Percentiles rank a stretch among this genome's conserved stretches.
phyloP scores from a whole-genome alignment of 64 coral and sea anemone species.

The Pachyseris speciosa region DNA sequence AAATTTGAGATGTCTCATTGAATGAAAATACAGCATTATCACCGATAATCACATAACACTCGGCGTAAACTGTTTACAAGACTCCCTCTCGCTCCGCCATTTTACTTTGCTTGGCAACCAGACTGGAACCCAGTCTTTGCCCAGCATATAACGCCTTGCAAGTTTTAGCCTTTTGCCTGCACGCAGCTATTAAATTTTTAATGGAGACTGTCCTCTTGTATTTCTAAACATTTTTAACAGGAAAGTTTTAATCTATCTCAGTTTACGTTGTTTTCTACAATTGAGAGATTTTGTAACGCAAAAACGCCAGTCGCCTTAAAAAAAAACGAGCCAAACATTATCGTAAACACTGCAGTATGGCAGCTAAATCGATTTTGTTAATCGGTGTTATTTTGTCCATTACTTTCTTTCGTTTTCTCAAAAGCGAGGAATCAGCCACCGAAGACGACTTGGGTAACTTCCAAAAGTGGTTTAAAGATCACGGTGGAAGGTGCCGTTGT shows the following conservation, averaged over 20 bases:
- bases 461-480: constrained; percentile 55
- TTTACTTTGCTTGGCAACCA: constrained; percentile 33
- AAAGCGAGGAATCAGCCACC: neutral
- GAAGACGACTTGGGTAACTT: constrained; percentile 16
- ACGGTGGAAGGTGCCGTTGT: constrained; percentile 58
- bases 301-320: neutral
- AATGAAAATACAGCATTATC: neutral
- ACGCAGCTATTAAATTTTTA: neutral
- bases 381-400: neutral
- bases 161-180: neutral
- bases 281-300: neutral
- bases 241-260: neutral
- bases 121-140: neutral
- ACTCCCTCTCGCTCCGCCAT: neutral
- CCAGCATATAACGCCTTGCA: neutral
- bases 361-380: neutral
- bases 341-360: neutral
- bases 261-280: neutral
- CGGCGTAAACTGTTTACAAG: neutral
- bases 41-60: neutral
- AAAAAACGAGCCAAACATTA: neutral
- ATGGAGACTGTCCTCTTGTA: neutral
- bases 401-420: constrained; percentile 17
- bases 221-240: neutral
- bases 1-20: too few species aligned